phyloP scores from a whole-genome alignment of 2,888 invertebrate genomes.

The Drosophila dives region DNA sequence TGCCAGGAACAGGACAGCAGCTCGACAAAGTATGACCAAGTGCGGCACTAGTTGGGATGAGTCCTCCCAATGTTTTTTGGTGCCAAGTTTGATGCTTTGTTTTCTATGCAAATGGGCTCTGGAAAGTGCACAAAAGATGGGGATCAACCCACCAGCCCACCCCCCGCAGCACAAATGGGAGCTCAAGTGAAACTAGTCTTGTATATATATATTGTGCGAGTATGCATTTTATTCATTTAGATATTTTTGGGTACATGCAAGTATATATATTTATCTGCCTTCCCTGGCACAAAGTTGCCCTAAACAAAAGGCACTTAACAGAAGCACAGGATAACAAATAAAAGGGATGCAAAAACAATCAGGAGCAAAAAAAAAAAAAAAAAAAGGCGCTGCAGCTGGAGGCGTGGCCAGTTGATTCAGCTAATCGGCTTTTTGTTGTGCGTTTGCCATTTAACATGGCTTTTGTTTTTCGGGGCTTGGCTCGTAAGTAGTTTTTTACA shows the following conservation, averaged over 20 bases:
- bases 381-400: slow-evolving; percentile 15
- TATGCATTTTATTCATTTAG: slow-evolving; percentile 66
- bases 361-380: neutral
- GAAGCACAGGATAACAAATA: slow-evolving; percentile 22
- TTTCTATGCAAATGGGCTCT: slow-evolving; percentile 48
- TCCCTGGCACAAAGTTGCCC: slow-evolving; percentile 53
- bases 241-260: slow-evolving; percentile 34
- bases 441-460: slow-evolving; percentile 35
- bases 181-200: slow-evolving; percentile 50
- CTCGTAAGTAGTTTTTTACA: slow-evolving; percentile 67
- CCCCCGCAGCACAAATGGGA: slow-evolving; percentile 14
- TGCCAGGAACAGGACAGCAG: slow-evolving; percentile 23
- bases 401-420: slow-evolving; percentile 62
- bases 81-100: slow-evolving; percentile 52
- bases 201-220: neutral
- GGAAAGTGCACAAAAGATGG: slow-evolving; percentile 29
- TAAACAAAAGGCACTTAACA: slow-evolving; percentile 52
- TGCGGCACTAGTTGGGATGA: slow-evolving; percentile 16
- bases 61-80: slow-evolving; percentile 37
- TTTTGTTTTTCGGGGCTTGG: slow-evolving; percentile 29
- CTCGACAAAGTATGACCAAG: slow-evolving; percentile 17
- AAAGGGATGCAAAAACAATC: slow-evolving; percentile 10
- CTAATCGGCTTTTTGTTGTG: slow-evolving; percentile 74
- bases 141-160: no score
- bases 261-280: slow-evolving; percentile 48